Percentiles rank a stretch among this genome's conserved stretches.
phyloP scores from a whole-genome alignment of 2,797 vertebrate genomes.

The Cuculus canorus region DNA sequence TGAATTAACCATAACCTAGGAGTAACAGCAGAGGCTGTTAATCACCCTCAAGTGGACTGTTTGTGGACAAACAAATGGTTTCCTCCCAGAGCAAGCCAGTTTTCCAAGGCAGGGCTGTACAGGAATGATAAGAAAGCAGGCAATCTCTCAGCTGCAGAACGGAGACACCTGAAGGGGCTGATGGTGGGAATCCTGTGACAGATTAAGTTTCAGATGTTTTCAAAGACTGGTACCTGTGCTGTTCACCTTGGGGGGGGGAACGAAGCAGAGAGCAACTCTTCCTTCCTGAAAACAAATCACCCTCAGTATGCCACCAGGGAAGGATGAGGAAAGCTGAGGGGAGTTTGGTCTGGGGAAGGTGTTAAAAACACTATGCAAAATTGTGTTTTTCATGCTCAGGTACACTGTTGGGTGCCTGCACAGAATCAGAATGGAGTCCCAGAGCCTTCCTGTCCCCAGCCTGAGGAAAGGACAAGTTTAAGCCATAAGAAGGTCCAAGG shows the following conservation, averaged over 20 bases:
- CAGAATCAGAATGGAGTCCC: background rate
- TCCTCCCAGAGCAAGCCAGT: background rate
- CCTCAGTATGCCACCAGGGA: background rate
- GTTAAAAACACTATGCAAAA: background rate
- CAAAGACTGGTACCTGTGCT: background rate
- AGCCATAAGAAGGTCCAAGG: background rate
- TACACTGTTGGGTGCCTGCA: rapidly evolving
- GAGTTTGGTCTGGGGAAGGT: background rate
- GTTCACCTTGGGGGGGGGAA: background rate
- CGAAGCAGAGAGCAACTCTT: background rate
- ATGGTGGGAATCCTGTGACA: background rate
- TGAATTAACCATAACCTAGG: background rate
- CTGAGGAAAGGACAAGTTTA: background rate
- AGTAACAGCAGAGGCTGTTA: slow-evolving; percentile 3
- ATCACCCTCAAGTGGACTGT: background rate
- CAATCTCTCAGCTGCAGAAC: slow-evolving; percentile 8
- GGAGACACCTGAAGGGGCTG: background rate
- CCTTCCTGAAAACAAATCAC: background rate
- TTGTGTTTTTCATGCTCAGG: background rate
- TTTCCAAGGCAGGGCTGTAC: slow-evolving; percentile 15
- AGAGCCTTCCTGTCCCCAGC: rapidly evolving
- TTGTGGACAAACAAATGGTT: slow-evolving; percentile 14
- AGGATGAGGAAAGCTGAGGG: background rate
- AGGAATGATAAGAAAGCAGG: slow-evolving; percentile 3
- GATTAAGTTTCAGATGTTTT: slow-evolving; percentile 31